A percentile compares a stretch with the other conserved stretches of the same genome.
Conservation (phyloP, 2,113 vertebrate species). For the Sinosuthora webbiana region DNA sequence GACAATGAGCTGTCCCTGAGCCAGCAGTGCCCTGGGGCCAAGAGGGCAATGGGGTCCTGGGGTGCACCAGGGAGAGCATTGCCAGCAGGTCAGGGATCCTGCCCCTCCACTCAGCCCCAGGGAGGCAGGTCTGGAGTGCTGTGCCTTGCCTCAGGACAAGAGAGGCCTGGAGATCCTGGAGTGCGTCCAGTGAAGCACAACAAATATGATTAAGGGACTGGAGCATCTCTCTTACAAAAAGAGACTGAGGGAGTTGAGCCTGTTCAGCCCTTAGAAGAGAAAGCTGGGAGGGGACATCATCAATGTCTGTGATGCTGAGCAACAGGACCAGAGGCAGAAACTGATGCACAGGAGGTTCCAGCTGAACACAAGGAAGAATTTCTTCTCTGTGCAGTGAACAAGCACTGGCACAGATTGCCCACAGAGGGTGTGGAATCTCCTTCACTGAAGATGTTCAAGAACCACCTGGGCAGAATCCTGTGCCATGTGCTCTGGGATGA, state of each 20-base stretch:
- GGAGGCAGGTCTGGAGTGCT: background rate
- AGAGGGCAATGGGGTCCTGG: background rate
- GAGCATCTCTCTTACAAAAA: background rate
- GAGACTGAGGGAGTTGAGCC: background rate
- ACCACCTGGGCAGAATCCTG: background rate
- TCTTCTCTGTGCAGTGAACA: rapidly evolving
- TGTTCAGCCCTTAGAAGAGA: background rate
- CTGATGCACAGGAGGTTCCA: background rate
- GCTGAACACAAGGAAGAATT: background rate
- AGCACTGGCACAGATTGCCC: background rate
- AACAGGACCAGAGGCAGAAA: background rate
- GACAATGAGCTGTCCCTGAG: background rate
- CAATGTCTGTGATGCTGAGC: background rate
- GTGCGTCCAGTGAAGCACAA: background rate
- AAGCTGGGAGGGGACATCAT: background rate
- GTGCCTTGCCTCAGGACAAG: background rate
- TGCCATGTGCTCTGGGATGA: background rate
- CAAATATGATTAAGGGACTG: background rate
- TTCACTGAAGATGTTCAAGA: background rate
- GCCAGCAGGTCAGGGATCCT: background rate
- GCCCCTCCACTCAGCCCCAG: background rate
- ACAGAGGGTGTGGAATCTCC: background rate
- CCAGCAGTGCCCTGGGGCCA: background rate
- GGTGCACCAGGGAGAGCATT: background rate
- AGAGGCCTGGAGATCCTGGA: background rate